Base-by-base conservation (phyloP, 2,113 vertebrate genomes). In the Muntiacus muntjak region DNA sequence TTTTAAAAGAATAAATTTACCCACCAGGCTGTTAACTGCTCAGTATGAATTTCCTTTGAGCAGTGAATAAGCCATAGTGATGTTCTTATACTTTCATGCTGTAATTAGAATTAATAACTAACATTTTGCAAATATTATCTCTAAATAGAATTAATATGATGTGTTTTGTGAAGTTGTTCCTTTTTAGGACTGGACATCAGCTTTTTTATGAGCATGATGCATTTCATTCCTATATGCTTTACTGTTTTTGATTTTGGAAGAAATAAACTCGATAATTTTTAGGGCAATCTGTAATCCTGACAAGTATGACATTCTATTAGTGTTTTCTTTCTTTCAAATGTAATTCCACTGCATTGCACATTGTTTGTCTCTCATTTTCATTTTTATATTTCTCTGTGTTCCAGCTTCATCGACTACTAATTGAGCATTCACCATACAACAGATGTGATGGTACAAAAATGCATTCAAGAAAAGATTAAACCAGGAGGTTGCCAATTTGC, bases 1-100 rank as follows among this genome's bases (percentile, higher is more conserved):
- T 93, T 84, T 93, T 60, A 89, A 97, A 97, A 91, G 85, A 97
- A 95, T 95, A 95, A 93, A 96, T 91, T 93, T 93, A 64, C 92
- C 88, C 76, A 47, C 60, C 7, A 92, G 50, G 52, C 67, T 91
- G 55, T 91, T 96, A 95, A 95, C 40, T 91, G 23, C 47, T 87
- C 36, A 85, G 58, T 88, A 83, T 57, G 79, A 95, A 55, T 50
- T 93, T 93, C 64, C 71, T 96, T 91, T 92, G 74, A 93, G 91
- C 25, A 91, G 43, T 81, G 50, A 88, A 60, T 85, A 88, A 87
- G 60, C 33, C 55, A 43, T 15, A 79, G 82, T 54, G 36, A 90
- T 64, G 12, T 14, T 43, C 52, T 88, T 82, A 86, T 33, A 43
- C 36, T 91, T 89, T 86, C 52, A 74, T 40, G 45, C 23, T 54